Conservation (phyloP, 1,140 invertebrate genomes). For the Scaptomyza pallida region DNA sequence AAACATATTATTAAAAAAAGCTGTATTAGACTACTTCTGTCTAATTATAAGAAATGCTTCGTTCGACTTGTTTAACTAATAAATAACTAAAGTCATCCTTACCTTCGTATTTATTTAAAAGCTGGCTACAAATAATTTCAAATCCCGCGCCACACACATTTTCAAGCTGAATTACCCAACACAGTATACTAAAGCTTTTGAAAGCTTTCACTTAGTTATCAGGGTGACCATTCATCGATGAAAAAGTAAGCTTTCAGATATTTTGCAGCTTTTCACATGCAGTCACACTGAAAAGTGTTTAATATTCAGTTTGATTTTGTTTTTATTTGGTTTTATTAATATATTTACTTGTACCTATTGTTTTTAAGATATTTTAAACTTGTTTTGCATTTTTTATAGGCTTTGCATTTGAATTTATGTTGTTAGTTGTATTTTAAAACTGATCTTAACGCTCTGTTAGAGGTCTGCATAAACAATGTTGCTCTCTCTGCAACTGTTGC, state of each 20-base stretch:
- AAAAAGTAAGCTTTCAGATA: conserved; percentile 7
- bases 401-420: background rate
- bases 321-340: background rate
- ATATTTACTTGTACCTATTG: background rate
- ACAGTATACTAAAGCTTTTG: background rate
- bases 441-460: conserved; percentile 36
- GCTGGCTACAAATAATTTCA: background rate
- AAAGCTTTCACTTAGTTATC: background rate
- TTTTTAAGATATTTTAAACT: background rate
- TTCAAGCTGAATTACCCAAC: background rate
- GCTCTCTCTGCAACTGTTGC: conserved; percentile 40
- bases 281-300: conserved; percentile 31
- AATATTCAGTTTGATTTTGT: conserved; percentile 25
- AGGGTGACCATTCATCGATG: conserved; percentile 18
- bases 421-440: background rate
- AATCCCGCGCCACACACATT: conserved; percentile 14
- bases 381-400: background rate
- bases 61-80: no score
- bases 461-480: conserved; percentile 20
- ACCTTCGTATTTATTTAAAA: no score
- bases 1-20: no score
- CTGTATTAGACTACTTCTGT: no score
- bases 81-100: no score
- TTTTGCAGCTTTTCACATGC: background rate
- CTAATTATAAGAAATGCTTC: no score